Evolutionary conservation across 2,113 vertebrate genomes (phyloP).

Genomic region (Prionailurus bengalensis): DNA sequence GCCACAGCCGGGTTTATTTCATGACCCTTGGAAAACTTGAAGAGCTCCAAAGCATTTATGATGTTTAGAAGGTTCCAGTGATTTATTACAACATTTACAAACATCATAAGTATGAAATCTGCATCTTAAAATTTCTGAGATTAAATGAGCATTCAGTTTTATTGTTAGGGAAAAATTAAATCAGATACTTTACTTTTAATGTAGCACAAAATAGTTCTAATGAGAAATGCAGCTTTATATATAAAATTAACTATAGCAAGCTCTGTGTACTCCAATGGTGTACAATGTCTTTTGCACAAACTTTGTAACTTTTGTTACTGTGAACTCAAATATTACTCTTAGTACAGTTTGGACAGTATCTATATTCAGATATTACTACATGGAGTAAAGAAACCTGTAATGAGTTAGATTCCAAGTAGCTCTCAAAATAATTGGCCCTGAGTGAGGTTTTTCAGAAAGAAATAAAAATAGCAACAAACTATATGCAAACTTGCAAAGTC

Average conservation of each 20-base stretch:
- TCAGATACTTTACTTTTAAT: constrained; percentile 75
- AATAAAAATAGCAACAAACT: constrained; percentile 44
- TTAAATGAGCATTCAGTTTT: constrained; percentile 77
- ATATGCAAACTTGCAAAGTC: constrained; percentile 19
- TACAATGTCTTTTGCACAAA: constrained; percentile 80
- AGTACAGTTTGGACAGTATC: constrained; percentile 73
- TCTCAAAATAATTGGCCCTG: constrained; percentile 56
- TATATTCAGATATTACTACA: constrained; percentile 72
- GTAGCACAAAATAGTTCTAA: constrained; percentile 76
- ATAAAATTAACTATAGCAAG: constrained; percentile 78
- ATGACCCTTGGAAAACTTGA: constrained; percentile 98
- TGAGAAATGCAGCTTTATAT: constrained; percentile 79
- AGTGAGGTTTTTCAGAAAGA: constrained; percentile 1
- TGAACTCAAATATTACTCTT: constrained; percentile 78
- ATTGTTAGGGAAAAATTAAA: constrained; percentile 77
- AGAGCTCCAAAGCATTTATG: constrained; percentile 81
- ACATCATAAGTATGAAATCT: constrained; percentile 76
- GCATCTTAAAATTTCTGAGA: constrained; percentile 68
- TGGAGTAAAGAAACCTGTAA: constrained; percentile 51
- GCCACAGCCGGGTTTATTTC: constrained; percentile 97
- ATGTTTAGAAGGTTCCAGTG: constrained; percentile 71
- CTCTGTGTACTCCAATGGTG: constrained; percentile 77
- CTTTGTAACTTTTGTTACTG: constrained; percentile 77
- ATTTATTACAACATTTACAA: constrained; percentile 75
- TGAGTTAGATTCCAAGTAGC: constrained; percentile 61